Base-by-base conservation (phyloP, 2,888 invertebrate genomes). In the Scaptomyza flava region DNA sequence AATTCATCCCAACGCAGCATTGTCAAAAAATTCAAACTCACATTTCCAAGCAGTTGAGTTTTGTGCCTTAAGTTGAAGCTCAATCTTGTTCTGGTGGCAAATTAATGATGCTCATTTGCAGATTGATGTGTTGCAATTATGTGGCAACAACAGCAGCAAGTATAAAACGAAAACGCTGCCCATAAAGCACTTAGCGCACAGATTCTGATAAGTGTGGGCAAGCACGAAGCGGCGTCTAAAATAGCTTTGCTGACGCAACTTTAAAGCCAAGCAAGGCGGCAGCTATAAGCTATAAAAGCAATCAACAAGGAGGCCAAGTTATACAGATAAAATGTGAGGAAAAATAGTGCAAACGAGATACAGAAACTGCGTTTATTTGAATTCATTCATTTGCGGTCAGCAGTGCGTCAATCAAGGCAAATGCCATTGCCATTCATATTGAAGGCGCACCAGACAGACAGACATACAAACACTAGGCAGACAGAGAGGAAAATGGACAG, bases 101-200 rank as follows among this genome's bases (percentile, higher is more conserved):
- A 89, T 85, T 85, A 89, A 85, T 85, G 84, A 72, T 72, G 69
- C 73, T 71, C 85, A 85, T 87, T 85, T 84, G 72, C 77, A 89
- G 89, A 85, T 85, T 85, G 87, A 85, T 85, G 84, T 75, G 81
- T 66, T 70, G 87, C 89, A 87, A 84, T 85, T 89, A 84, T 87
- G 72, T 71, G 66, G 62, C 69, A 82, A 47, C 63, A 67, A 42
- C 47, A 60, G 45, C 61, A 70, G 11, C 36, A 64, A n/a, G 31
- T 36, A 33, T 51, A 56, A 38, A 51, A 56, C 47, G 67, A 67
- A 30, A 60, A 69, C 20, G 51, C 30, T 31, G 56, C 65, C 69
- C 77, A 73, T 76, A 69, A 79, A 81, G 68, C 79, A 84, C 82
- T 83, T 88, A 85, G 77, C 85, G 77, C 85, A 69, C 70, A 84